phyloP scores from a whole-genome alignment of 2,888 invertebrate genomes.

The Altica lythri region DNA sequence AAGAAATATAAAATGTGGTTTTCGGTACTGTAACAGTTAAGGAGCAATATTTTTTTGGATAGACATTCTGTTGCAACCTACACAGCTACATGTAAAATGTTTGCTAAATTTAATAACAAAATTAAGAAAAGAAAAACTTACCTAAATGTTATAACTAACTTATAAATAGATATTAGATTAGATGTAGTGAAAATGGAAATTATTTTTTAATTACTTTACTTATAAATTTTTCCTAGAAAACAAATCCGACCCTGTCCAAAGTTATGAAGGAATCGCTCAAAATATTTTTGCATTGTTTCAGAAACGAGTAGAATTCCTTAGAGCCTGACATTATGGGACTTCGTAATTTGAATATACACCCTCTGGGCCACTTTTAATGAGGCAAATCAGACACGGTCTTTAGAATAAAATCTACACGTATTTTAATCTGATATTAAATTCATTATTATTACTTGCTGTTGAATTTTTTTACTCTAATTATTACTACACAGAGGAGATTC shows the following conservation, averaged over 20 bases:
- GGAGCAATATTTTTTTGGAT: no score
- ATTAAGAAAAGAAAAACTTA: no score
- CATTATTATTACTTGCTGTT: background rate
- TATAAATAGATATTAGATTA: no score
- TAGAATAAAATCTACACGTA: slow-evolving; percentile 5
- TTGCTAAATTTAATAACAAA: no score
- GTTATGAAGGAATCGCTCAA: slow-evolving; percentile 4
- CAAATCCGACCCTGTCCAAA: background rate
- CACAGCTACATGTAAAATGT: no score
- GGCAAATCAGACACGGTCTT: background rate
- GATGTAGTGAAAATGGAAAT: no score
- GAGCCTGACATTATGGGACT: slow-evolving; percentile 15
- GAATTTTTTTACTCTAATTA: slow-evolving; percentile 6
- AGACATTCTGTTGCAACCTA: no score
- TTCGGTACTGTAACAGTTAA: no score
- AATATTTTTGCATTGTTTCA: slow-evolving; percentile 22
- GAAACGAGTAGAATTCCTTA: slow-evolving; percentile 12
- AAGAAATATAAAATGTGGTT: no score
- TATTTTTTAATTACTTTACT: no score
- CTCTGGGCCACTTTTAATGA: slow-evolving; percentile 11
- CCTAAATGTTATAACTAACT: no score
- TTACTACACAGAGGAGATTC: background rate
- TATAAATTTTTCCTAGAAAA: no score
- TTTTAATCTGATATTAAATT: slow-evolving; percentile 3
- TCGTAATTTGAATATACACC: slow-evolving; percentile 9